Conservation (phyloP, 2,113 vertebrate species). For the Rynchops niger region DNA sequence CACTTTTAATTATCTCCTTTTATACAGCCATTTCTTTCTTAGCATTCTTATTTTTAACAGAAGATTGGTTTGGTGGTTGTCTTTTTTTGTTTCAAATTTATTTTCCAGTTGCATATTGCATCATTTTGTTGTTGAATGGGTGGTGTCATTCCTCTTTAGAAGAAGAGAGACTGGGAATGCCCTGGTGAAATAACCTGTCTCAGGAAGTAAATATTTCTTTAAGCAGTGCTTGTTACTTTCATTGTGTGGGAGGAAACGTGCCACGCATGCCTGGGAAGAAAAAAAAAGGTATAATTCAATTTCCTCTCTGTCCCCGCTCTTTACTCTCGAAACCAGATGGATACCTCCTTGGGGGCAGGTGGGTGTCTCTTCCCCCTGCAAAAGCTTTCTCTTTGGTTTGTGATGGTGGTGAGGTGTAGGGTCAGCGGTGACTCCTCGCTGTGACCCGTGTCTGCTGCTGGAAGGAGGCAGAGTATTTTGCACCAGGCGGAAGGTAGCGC, state of each 20-base stretch:
- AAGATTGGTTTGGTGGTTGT: neutral
- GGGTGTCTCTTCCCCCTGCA: neutral
- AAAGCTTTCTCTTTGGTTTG: neutral
- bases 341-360: neutral
- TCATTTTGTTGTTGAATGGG: neutral
- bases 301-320: neutral
- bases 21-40: neutral
- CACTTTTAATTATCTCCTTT: neutral
- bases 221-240: neutral
- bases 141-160: neutral
- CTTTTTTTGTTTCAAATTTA: neutral
- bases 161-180: neutral
- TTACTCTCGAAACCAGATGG: neutral
- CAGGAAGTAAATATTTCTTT: neutral
- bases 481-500: fast-evolving
- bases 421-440: neutral
- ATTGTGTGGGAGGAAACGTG: neutral
- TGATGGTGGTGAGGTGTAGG: too few relatives aligned
- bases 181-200: neutral
- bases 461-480: neutral
- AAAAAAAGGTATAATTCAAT: neutral
- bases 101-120: neutral
- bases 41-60: neutral
- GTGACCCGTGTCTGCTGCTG: neutral
- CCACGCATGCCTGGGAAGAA: neutral